phyloP scores from a whole-genome alignment of 2,113 vertebrate genomes.

The Psephotus haematonotus region DNA sequence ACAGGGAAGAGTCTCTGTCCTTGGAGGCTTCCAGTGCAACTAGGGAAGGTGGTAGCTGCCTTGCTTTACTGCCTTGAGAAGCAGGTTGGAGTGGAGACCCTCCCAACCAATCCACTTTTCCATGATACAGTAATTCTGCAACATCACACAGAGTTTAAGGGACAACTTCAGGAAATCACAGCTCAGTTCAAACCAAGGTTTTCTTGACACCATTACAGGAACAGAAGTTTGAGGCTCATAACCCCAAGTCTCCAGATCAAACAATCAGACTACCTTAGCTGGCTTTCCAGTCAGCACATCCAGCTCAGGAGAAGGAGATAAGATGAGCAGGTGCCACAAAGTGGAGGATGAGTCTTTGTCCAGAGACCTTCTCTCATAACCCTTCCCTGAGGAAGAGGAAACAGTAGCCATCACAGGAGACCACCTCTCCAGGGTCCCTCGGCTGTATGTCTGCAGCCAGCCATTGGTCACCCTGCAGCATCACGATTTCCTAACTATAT shows the following conservation, averaged over 20 bases:
- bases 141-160: background rate
- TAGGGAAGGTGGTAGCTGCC: background rate
- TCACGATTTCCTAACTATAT: background rate
- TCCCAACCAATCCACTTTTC: background rate
- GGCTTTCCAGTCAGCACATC: background rate
- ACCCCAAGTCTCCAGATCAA: background rate
- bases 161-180: background rate
- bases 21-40: background rate
- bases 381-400: background rate
- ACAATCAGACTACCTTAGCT: background rate
- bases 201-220: background rate
- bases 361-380: background rate
- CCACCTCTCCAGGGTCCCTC: accelerated
- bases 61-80: background rate
- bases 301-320: background rate
- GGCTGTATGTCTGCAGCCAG: background rate
- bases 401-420: accelerated
- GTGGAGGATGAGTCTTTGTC: background rate
- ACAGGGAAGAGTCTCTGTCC: background rate
- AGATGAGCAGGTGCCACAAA: background rate
- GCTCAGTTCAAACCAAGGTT: background rate
- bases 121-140: background rate
- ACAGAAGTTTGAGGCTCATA: background rate
- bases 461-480: background rate
- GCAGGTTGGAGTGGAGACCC: background rate